Evolutionary conservation across 2,797 vertebrate genomes (phyloP).

Genomic region (Pipistrellus kuhlii): DNA sequence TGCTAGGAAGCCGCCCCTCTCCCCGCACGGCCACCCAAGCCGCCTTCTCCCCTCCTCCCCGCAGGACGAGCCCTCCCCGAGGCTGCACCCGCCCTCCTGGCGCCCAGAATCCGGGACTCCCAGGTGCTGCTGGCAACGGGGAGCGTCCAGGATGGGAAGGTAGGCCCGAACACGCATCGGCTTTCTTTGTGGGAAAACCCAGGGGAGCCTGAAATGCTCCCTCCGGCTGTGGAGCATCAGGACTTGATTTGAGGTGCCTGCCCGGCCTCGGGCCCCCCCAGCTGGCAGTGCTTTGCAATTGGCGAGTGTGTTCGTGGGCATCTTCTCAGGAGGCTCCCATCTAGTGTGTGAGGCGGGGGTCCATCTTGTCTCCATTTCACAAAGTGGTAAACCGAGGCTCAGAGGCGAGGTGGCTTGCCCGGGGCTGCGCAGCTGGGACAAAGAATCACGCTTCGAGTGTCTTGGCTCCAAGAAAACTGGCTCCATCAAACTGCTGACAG

Average conservation of each 20-base stretch:
- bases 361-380: neutral
- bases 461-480: neutral
- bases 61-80: neutral
- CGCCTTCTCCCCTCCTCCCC: neutral
- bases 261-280: rapidly evolving
- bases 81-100: rapidly evolving
- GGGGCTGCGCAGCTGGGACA: neutral
- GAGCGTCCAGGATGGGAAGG: neutral
- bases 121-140: rapidly evolving
- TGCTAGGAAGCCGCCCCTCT: neutral
- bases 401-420: neutral
- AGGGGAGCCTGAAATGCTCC: neutral
- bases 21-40: neutral
- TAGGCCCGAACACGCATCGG: neutral
- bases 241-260: rapidly evolving
- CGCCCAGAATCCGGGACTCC: neutral
- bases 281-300: neutral
- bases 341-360: neutral
- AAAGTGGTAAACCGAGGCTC: neutral
- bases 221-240: neutral
- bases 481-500: constrained; percentile 37
- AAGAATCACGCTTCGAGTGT: neutral
- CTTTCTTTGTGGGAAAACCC: neutral
- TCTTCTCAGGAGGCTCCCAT: neutral
- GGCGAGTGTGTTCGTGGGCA: too few species aligned